Evolutionary conservation across 2,113 vertebrate species (phyloP), one percentile per base, ranked within the genome.

Genomic region (Leptobrachium leishanense): DNA sequence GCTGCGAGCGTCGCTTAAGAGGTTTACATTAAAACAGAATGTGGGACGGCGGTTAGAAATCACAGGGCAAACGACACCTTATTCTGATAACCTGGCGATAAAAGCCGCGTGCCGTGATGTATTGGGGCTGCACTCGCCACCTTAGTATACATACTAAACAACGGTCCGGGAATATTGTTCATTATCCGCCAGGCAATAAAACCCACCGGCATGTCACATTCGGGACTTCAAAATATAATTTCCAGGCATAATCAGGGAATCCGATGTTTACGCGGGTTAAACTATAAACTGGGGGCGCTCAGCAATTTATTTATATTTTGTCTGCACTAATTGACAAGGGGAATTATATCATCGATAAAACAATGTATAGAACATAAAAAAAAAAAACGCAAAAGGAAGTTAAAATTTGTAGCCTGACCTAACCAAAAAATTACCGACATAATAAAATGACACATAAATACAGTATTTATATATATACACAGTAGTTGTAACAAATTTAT

Each of bases 61-160:
- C 92, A 93, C 84, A 84, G 80, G 87, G 82, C 83, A 90, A 87
- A 87, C 92, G 91, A 92, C 91, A 93, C 85, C 84, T 92, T 86
- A 70, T 86, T 83, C 89, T 90, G 90, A 92, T 90, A 91, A 91
- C 79, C 87, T 84, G 88, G 85, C 85, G 87, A 91, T 91, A 91
- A 92, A 92, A 92, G 76, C 84, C 83, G 75, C 5, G 87, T 81
- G 31, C n/a, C 82, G 77, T 91, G 89, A 92, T 92, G 82, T 87
- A 91, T 88, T 85, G 89, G 84, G 67, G 81, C 78, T 82, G 81
- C 43, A 0, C 0, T 46, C 85, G 65, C 81, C 83, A 84, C 76
- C 83, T 72, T 31, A 57, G 84, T 82, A 74, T 78, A 81, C 75
- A 80, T 82, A 82, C 77, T 83, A 84, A 88, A 84, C 4, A 55